phyloP scores from a whole-genome alignment of 2,113 vertebrate genomes.

The Rhea pennata region DNA sequence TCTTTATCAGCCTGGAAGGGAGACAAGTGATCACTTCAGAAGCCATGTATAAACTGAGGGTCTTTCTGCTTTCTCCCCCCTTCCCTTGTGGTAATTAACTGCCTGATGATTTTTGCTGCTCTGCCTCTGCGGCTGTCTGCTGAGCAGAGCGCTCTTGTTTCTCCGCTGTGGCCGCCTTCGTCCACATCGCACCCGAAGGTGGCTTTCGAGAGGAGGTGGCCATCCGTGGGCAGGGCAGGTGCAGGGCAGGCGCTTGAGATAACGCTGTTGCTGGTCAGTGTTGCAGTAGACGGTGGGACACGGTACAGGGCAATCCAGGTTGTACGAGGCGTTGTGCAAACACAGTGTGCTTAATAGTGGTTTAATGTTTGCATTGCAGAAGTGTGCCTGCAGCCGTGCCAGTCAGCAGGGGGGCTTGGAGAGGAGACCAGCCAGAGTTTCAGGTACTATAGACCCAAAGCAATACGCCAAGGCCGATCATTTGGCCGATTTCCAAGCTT shows the following conservation, averaged over 20 bases:
- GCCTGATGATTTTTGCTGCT: not conserved
- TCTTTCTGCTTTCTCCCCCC: not conserved
- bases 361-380: not conserved
- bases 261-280: not conserved
- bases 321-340: not conserved
- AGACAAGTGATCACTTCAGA: not conserved
- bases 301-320: not conserved
- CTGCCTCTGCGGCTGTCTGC: not conserved
- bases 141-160: too few species aligned
- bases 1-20: rapidly evolving
- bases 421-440: not conserved
- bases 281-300: not conserved
- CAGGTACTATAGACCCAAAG: not conserved
- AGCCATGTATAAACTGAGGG: not conserved
- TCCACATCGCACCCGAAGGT: too few species aligned
- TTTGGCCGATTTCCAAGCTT: too few species aligned
- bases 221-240: too few species aligned
- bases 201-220: too few species aligned
- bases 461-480: too few species aligned
- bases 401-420: not conserved
- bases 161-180: too few species aligned
- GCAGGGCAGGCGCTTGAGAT: too few species aligned
- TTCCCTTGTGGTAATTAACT: not conserved
- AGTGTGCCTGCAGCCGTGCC: rapidly evolving
- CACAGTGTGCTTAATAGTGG: rapidly evolving